phyloP scores from a whole-genome alignment of 2,888 invertebrate genomes.

The Blera fallax region DNA sequence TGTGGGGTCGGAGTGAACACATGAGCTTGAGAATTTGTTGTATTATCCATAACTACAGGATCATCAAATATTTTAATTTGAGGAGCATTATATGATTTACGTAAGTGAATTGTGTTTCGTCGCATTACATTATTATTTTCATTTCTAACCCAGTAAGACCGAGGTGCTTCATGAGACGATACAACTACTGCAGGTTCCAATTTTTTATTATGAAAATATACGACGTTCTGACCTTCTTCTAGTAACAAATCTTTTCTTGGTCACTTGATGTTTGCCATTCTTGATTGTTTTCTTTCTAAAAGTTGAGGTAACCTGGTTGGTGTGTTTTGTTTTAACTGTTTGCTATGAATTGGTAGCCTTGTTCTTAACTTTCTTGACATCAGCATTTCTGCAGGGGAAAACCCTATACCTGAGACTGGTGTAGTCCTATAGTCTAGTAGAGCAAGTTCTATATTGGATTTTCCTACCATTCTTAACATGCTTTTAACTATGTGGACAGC shows the following conservation, averaged over 20 bases:
- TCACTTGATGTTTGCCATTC: neutral
- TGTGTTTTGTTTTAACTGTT: neutral
- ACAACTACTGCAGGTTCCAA: slow-evolving; percentile 25
- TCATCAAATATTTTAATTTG: neutral
- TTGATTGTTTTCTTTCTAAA: neutral
- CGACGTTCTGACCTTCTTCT: slow-evolving; percentile 4
- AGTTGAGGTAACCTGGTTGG: neutral
- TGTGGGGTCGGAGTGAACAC: too few species aligned
- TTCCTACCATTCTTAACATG: slow-evolving; percentile 3
- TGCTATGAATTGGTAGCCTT: neutral
- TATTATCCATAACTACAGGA: too few species aligned
- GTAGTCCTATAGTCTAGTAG: slow-evolving; percentile 20
- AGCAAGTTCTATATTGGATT: slow-evolving; percentile 9
- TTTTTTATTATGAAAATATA: slow-evolving; percentile 25
- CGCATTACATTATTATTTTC: slow-evolving; percentile 38
- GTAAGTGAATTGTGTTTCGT: slow-evolving; percentile 25
- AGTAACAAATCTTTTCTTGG: slow-evolving; percentile 9
- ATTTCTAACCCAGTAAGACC: slow-evolving; percentile 29
- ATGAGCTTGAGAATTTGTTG: too few species aligned
- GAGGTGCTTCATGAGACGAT: slow-evolving; percentile 3
- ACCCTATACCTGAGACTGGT: slow-evolving; percentile 4
- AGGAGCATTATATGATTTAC: slow-evolving; percentile 10
- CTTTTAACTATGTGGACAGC: slow-evolving; percentile 39
- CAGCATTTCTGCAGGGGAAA: slow-evolving; percentile 15
- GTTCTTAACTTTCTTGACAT: slow-evolving; percentile 5